These are phyloP conservation scores for Coracias cyanogaster DNA, from an alignment of 2,797 vertebrate species.

Conservation along the genomic window DNA sequence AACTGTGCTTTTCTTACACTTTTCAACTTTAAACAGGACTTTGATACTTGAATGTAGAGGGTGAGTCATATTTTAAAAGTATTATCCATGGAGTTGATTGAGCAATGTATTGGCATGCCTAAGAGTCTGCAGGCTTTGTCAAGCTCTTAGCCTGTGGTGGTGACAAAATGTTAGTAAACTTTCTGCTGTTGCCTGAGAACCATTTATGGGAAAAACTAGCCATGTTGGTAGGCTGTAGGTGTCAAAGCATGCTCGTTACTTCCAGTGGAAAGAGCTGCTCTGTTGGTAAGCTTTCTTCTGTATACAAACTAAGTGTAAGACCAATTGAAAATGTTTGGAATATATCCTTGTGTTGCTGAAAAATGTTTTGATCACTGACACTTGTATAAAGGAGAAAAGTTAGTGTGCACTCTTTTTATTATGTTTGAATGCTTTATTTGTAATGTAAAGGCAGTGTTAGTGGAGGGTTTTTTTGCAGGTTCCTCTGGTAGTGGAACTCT, in stretches of 20 bases:
- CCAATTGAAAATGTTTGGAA: background rate
- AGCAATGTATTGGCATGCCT: background rate
- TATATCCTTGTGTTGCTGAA: background rate
- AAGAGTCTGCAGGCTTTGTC: background rate
- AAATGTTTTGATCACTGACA: background rate
- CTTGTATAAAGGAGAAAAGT: background rate
- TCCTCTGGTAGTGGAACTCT: background rate
- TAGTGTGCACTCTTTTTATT: background rate
- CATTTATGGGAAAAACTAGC: background rate
- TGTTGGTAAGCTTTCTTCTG: background rate
- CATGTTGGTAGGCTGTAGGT: background rate
- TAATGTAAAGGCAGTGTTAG: background rate
- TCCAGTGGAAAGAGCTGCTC: background rate
- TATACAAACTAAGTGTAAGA: background rate
- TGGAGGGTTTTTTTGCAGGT: background rate
- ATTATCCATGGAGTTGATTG: background rate
- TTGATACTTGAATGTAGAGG: background rate
- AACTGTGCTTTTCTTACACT: background rate
- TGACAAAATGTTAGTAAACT: background rate
- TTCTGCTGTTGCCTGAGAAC: background rate
- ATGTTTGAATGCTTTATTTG: background rate
- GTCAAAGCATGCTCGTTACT: background rate
- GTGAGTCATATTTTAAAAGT: background rate
- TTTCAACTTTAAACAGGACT: background rate
- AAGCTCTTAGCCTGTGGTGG: background rate